Percentiles rank a stretch among this genome's conserved stretches.
These are phyloP conservation scores for Sebastes kiyomatsui DNA, from an alignment of 2,797 vertebrate species.

Conservation along the genomic window DNA sequence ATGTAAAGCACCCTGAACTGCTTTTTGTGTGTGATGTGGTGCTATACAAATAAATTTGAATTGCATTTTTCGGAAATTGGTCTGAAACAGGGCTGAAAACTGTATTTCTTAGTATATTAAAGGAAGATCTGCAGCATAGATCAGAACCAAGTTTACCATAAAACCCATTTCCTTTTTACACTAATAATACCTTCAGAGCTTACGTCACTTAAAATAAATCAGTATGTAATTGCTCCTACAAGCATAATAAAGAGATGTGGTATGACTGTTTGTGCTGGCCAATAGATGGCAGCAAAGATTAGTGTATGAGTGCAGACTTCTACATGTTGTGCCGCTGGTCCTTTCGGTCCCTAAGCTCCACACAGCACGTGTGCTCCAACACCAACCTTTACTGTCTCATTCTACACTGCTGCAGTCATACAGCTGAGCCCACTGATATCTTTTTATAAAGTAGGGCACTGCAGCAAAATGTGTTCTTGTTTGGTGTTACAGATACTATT, in stretches of 20 bases:
- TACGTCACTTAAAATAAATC: not conserved
- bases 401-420: not conserved
- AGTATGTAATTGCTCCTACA: not conserved
- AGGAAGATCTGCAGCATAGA: not conserved
- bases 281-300: conserved; percentile 83
- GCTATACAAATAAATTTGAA: no score
- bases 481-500: not conserved
- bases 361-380: conserved; percentile 40
- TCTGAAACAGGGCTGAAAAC: not conserved
- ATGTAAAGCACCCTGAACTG: no score
- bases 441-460: not conserved
- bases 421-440: not conserved
- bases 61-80: not conserved
- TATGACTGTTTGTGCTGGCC: conserved; percentile 45
- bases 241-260: fast-evolving
- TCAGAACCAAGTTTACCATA: not conserved
- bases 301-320: not conserved
- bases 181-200: not conserved
- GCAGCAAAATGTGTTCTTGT: not conserved
- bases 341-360: conserved; percentile 86
- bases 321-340: conserved; percentile 74
- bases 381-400: conserved; percentile 22
- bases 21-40: no score
- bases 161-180: not conserved
- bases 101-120: not conserved